A percentile compares a stretch with the other conserved stretches of the same genome.
Conservation (phyloP, 2,888 invertebrate genomes). For the Terebella lapidaria region DNA sequence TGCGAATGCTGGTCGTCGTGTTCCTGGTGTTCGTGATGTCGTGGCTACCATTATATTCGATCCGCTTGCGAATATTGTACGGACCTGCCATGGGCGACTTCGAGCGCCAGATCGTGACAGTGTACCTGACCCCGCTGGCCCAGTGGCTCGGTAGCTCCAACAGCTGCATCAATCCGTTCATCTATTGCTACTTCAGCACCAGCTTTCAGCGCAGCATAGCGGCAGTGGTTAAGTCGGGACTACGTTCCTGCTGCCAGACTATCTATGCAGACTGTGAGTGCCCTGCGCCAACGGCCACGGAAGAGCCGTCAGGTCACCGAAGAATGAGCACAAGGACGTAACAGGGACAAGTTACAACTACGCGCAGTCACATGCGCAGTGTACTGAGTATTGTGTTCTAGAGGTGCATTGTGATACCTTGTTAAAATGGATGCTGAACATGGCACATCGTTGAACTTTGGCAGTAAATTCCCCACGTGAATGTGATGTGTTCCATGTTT, state of each 20-base stretch:
- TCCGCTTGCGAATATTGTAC: slow-evolving; percentile 80
- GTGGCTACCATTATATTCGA: slow-evolving; percentile 86
- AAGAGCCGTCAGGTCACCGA: too few relatives aligned
- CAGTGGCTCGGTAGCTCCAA: slow-evolving; percentile 92
- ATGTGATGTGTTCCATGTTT: too few relatives aligned
- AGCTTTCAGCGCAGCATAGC: slow-evolving; percentile 17
- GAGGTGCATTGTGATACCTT: too few relatives aligned
- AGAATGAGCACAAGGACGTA: too few relatives aligned
- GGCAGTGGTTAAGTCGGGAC: background rate
- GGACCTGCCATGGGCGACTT: slow-evolving; percentile 55
- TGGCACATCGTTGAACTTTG: too few relatives aligned
- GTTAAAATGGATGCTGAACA: too few relatives aligned
- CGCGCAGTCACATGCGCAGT: too few relatives aligned
- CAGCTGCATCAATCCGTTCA: slow-evolving; percentile 89
- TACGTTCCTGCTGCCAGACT: background rate
- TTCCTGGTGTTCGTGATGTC: slow-evolving; percentile 86
- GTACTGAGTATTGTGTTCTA: too few relatives aligned
- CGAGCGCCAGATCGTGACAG: slow-evolving; percentile 4
- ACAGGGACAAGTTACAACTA: too few relatives aligned
- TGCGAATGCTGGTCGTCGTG: slow-evolving; percentile 91
- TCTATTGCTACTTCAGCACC: slow-evolving; percentile 77
- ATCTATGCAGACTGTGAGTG: too few relatives aligned
- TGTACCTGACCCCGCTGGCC: slow-evolving; percentile 72
- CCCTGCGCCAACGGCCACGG: too few relatives aligned
- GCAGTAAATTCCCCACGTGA: too few relatives aligned